Evolutionary conservation across 1,140 invertebrate genomes (phyloP).

Genomic region (Lepidurus couesii): DNA sequence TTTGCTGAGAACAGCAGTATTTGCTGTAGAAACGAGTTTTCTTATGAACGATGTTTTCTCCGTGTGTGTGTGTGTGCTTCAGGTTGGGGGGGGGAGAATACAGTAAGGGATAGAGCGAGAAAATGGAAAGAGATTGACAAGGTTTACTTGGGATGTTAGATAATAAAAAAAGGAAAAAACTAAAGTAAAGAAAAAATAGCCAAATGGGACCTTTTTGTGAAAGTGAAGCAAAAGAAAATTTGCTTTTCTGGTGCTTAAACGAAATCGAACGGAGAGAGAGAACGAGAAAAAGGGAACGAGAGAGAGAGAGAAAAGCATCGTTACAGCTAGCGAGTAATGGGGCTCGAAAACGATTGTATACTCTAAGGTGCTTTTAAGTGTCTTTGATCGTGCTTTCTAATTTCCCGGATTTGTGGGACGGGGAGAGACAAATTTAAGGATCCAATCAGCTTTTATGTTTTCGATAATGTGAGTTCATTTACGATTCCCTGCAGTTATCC

Average conservation of each 20-base stretch:
- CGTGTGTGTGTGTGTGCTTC: not conserved
- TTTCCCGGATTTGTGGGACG: not conserved
- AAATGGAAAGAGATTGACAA: constrained; percentile 9
- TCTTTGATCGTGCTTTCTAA: not conserved
- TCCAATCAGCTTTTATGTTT: too few species aligned
- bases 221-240: constrained; percentile 14
- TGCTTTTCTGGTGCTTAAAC: constrained; percentile 2
- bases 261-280: not conserved
- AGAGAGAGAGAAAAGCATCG: not conserved
- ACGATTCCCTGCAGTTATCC: too few species aligned
- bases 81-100: not conserved
- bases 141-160: constrained; percentile 1
- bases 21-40: not conserved
- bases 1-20: not conserved
- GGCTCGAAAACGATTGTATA: constrained; percentile 1
- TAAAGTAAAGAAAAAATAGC: not conserved
- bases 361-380: constrained; percentile 15
- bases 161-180: not conserved
- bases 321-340: constrained; percentile 18
- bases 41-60: not conserved
- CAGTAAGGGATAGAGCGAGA: not conserved
- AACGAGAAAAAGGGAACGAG: too few species aligned
- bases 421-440: too few species aligned
- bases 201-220: not conserved
- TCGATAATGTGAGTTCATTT: too few species aligned